Evolutionary conservation across 2,113 vertebrate species (phyloP), one percentile per base, ranked within the genome.

Genomic region (Ciconia maguari): DNA sequence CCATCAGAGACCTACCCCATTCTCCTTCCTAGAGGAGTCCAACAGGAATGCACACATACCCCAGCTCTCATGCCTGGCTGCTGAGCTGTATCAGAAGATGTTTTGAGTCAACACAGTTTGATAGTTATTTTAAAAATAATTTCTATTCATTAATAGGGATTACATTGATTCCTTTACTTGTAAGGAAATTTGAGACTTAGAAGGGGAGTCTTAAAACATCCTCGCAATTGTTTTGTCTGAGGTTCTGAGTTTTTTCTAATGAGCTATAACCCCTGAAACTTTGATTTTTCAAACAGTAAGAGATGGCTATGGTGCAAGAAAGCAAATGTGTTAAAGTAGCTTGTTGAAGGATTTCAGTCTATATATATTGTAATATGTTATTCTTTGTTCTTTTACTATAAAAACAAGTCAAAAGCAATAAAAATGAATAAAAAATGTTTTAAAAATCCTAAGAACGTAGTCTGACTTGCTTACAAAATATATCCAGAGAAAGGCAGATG

Each of bases 361-460:
- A 32, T 65, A 81, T 58, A 42, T 58, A 90, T 30, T 84, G 58
- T 29, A 70, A 90, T 68, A 89, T 46, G 62, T 72, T 87, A 57
- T 75, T 92, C 44, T 85, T 85, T 60, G 44, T 94, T 95, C 55
- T 97, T 97, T 97, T 97, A 96, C 77, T 96, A 97, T 60, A 92
- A 97, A 97, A 97, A 85, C 13, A 86, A 52, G 20, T 58, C 26
- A 96, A 97, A 97, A 86, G 10, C 27, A 85, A 95, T 46, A 95
- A 95, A 97, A 97, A 93, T 4, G 2, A 77, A 80, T 83, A 83
- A 90, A 95, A 95, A 55, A 46, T 62, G 7, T 82, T 97, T 94
- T 5, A 7, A 94, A 93, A 95, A 92, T 75, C 16, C 26, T 54
- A 46, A 49, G 42, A 81, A 48, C 44, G 32, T 74, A 69, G 38